Conservation (phyloP, 2,797 vertebrate genomes). For the Alectoris magna region DNA sequence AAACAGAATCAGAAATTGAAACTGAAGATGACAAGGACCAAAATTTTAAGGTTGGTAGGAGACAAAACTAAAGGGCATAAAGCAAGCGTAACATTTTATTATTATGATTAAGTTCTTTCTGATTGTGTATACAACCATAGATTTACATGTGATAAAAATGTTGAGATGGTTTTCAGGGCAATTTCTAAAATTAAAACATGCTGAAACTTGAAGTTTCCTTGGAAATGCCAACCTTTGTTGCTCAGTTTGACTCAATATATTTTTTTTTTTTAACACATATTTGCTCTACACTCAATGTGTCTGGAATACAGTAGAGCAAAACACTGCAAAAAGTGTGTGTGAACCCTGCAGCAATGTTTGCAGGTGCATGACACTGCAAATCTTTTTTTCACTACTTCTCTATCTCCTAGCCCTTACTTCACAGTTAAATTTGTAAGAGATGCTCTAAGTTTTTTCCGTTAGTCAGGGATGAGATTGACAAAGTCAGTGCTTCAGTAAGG, state of each 20-base stretch:
- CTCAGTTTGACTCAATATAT: not conserved
- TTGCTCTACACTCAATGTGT: not conserved
- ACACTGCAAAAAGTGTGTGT: not conserved
- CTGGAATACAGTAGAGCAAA: not conserved
- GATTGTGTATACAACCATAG: not conserved
- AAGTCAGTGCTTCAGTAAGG: not conserved
- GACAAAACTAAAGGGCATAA: not conserved
- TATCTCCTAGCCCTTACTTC: not conserved
- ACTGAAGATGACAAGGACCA: constrained; percentile 90
- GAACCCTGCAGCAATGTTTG: not conserved
- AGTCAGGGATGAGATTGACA: not conserved
- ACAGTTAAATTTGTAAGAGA: not conserved
- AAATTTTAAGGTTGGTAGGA: constrained; percentile 80
- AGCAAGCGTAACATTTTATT: not conserved
- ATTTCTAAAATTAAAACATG: not conserved
- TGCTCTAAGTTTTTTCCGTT: not conserved
- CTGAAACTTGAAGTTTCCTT: not conserved
- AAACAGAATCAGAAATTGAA: constrained; percentile 90
- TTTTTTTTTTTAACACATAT: not conserved
- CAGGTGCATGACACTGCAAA: not conserved
- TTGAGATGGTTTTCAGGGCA: not conserved
- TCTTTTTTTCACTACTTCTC: not conserved
- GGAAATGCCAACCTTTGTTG: not conserved
- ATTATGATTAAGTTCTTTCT: not conserved
- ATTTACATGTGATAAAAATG: not conserved